Percentiles rank a stretch among this genome's conserved stretches.
These are phyloP conservation scores for Scaptomyza caliginosa DNA, from an alignment of 2,888 invertebrate species.

Conservation along the genomic window DNA sequence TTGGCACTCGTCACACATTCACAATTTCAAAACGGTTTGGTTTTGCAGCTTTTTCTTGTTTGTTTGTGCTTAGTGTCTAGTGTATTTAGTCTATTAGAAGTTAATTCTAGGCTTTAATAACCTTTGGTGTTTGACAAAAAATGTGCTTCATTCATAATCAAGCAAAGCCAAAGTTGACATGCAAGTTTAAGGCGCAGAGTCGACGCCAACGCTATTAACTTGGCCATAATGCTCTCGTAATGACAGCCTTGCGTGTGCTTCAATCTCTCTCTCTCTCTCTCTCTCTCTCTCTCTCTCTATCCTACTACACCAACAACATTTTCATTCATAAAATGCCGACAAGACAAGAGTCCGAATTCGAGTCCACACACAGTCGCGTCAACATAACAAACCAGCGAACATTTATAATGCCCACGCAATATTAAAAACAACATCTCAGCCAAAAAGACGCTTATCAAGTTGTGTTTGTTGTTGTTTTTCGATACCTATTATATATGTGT, in stretches of 20 bases:
- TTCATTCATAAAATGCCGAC: slow-evolving; percentile 76
- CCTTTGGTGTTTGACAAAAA: slow-evolving; percentile 3
- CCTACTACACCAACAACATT: slow-evolving; percentile 7
- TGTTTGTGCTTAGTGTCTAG: too few species aligned
- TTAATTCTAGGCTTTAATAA: slow-evolving; percentile 17
- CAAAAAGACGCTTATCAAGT: slow-evolving; percentile 70
- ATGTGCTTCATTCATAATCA: slow-evolving; percentile 50
- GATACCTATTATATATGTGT: slow-evolving; percentile 30
- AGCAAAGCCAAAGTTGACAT: slow-evolving; percentile 9
- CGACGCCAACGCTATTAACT: slow-evolving; percentile 57
- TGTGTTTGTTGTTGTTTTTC: slow-evolving; percentile 23
- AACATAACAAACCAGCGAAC: slow-evolving; percentile 21
- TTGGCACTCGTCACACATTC: slow-evolving; percentile 26
- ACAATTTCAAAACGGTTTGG: slow-evolving; percentile 5
- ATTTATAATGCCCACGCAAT: slow-evolving; percentile 60
- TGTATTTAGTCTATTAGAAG: too few species aligned
- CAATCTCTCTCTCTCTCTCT: not conserved
- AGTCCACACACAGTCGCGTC: slow-evolving; percentile 30
- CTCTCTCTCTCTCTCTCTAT: not conserved
- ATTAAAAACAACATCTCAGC: slow-evolving; percentile 19
- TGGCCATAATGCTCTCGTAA: slow-evolving; percentile 60
- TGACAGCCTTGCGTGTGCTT: slow-evolving; percentile 70
- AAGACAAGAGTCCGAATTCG: slow-evolving; percentile 18
- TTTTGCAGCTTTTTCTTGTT: too few species aligned
- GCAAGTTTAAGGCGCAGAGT: slow-evolving; percentile 20